These are phyloP conservation scores for Drosophila quasianomalipes DNA, from an alignment of 2,888 invertebrate species.

Conservation along the genomic window DNA sequence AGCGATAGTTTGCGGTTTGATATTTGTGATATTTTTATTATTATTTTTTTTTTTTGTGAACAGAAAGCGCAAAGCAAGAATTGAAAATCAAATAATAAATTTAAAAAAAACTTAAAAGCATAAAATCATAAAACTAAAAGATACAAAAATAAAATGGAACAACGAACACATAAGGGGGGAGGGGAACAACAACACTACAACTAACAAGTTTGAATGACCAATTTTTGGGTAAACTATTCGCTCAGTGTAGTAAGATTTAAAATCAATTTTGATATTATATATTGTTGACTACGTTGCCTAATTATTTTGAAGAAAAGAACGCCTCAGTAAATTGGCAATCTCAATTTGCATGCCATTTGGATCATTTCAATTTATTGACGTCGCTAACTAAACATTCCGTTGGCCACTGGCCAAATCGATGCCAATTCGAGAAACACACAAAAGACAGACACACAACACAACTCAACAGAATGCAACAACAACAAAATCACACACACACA, in stretches of 20 bases:
- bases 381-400: constrained; percentile 67
- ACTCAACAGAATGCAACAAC: not conserved
- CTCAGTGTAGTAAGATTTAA: not conserved
- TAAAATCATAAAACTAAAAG: constrained; percentile 27
- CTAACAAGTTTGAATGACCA: not conserved
- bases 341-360: constrained; percentile 56
- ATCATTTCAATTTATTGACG: constrained; percentile 72
- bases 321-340: constrained; percentile 45
- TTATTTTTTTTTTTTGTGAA: constrained; percentile 10
- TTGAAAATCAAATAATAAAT: constrained; percentile 38
- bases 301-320: constrained; percentile 29
- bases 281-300: not conserved
- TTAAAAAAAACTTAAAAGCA: constrained; percentile 41
- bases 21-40: constrained; percentile 6
- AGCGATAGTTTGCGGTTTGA: constrained; percentile 18
- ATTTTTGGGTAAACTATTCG: not conserved
- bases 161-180: constrained; percentile 6
- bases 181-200: not conserved
- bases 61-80: constrained; percentile 31
- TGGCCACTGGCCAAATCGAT: constrained; percentile 71
- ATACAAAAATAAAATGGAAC: not conserved
- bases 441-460: constrained; percentile 20
- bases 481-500: constrained; percentile 16
- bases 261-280: constrained; percentile 1
- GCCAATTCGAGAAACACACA: constrained; percentile 56